phyloP scores from a whole-genome alignment of 1,140 invertebrate genomes.

The Epicauta chinensis region DNA sequence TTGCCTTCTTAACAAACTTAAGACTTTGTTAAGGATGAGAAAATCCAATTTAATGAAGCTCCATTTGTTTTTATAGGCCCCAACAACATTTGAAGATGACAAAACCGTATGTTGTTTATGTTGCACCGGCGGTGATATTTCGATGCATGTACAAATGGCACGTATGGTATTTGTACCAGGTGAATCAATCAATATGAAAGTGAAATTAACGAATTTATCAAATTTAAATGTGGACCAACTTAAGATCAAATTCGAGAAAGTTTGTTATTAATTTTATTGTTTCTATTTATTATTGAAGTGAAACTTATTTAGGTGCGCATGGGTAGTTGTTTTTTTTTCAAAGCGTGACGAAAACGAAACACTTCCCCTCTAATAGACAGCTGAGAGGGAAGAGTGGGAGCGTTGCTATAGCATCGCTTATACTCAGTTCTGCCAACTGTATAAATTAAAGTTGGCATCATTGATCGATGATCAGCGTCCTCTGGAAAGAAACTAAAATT shows the following conservation, averaged over 20 bases:
- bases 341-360: too few species aligned
- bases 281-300: too few species aligned
- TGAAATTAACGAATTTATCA: conserved; percentile 11
- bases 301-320: too few species aligned
- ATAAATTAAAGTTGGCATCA: too few species aligned
- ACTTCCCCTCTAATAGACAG: too few species aligned
- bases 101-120: conserved; percentile 20
- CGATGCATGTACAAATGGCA: conserved; percentile 7
- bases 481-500: too few species aligned
- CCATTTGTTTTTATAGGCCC: conserved; percentile 1
- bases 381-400: too few species aligned
- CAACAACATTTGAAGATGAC: conserved; percentile 4
- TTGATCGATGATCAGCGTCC: too few species aligned
- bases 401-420: too few species aligned
- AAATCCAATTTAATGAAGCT: not conserved
- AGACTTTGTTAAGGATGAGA: not conserved
- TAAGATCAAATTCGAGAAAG: conserved; percentile 1
- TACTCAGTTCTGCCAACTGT: too few species aligned
- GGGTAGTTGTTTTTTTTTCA: too few species aligned
- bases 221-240: conserved; percentile 13
- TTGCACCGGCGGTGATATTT: conserved; percentile 6
- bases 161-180: conserved; percentile 15
- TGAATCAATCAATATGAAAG: conserved; percentile 6
- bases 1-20: too few species aligned
- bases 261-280: not conserved